Evolutionary conservation across 2,113 vertebrate species (phyloP).

Genomic region (Siphamia tubifer): DNA sequence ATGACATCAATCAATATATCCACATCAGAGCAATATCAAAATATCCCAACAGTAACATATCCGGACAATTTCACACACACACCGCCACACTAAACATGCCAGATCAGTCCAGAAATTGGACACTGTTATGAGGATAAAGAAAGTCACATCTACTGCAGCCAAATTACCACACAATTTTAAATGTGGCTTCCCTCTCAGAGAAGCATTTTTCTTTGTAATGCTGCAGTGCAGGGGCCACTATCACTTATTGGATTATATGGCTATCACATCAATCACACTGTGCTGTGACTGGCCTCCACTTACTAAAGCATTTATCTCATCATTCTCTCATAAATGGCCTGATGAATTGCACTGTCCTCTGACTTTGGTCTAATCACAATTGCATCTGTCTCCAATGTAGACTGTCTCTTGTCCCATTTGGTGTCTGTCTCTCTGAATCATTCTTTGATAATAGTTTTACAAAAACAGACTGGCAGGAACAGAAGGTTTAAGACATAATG

Average conservation of each 20-base stretch:
- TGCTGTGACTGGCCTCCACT: conserved; percentile 55
- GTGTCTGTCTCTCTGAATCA: conserved; percentile 16
- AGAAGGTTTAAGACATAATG: neutral
- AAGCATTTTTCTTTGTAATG: conserved; percentile 42
- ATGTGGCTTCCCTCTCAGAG: neutral
- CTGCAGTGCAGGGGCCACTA: conserved; percentile 31
- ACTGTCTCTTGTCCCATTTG: conserved; percentile 32
- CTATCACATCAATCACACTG: conserved; percentile 62
- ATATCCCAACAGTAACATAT: conserved; percentile 21
- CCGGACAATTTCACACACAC: conserved; percentile 8
- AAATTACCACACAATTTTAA: conserved; percentile 20
- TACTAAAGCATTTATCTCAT: conserved; percentile 68
- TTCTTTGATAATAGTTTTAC: neutral
- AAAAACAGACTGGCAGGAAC: conserved; percentile 12
- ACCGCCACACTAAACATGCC: conserved; percentile 7
- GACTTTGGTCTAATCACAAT: conserved; percentile 61
- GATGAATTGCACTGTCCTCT: conserved; percentile 60
- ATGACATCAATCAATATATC: conserved; percentile 55
- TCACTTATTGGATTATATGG: conserved; percentile 62
- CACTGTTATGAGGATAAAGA: neutral
- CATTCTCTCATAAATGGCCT: conserved; percentile 61
- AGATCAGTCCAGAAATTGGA: neutral
- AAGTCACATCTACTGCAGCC: neutral
- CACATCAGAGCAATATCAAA: conserved; percentile 23
- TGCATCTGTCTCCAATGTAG: conserved; percentile 52